Evolutionary conservation across 2,888 invertebrate species (phyloP), one percentile per base, ranked within the genome.

Genomic region (Eubasilissa splendida): DNA sequence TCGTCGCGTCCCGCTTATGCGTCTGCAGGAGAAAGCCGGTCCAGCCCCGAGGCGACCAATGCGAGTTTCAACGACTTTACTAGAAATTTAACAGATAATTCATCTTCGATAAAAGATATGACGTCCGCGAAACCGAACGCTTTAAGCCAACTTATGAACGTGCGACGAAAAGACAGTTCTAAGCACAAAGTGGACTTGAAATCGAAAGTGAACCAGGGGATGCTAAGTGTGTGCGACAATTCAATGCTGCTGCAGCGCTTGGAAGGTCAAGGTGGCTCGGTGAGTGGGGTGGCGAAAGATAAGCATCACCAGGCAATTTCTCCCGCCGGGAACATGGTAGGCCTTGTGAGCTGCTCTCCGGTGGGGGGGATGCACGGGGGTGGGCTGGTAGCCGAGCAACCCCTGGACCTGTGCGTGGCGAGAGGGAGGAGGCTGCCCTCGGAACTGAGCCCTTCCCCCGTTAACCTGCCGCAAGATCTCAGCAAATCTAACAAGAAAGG

Each of bases 401-500:
- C 93, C 8, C 86, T 93, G 79, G 92, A 93, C 86, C 87, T 93
- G 84, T 92, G 92, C 80, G 92, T 93, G 87, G 90, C 91, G 81
- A 92, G 92, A 85, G 87, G 89, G 77, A 89, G 89, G 83, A 90
- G 89, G 59, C 1, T 42, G 42, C 84, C 85, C 11, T 87, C 87
- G 7, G 54, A 71, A 2, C 58, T 76, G 7, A 53, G 71, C 14
- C 73, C 82, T 0, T 50, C 70, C 11, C 50, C 78, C 1, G 7
- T 65, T 14, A 74, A 60, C 53, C 54, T 77, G 42, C 81, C 82
- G 7, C 82, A 84, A 65, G 83, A 82, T 77, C 70, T 84, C 42
- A 84, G 80, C 79, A 84, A 84, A 56, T 50, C 80, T 42, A 52
- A 42, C 10, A 85, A 84, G 74, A 85, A 85, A 85, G 85, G 85